These are phyloP conservation scores for Falco columbarius DNA, from an alignment of 2,797 vertebrate genomes.

Conservation along the genomic window DNA sequence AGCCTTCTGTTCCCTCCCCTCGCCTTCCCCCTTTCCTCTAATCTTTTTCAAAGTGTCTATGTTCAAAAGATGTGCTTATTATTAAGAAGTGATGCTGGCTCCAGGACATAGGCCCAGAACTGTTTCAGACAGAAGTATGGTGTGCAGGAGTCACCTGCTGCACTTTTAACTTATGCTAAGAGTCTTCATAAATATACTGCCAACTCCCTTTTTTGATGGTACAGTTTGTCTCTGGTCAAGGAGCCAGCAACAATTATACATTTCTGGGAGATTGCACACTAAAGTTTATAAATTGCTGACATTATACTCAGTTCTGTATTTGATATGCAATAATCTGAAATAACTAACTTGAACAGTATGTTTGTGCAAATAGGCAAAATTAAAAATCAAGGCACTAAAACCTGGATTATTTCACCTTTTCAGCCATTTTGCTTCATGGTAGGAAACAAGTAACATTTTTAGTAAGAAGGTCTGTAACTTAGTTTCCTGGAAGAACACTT, in stretches of 20 bases:
- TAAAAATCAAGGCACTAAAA: neutral
- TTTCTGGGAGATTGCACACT: neutral
- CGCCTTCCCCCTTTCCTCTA: too few relatives aligned
- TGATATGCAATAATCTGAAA: neutral
- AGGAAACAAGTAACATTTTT: neutral
- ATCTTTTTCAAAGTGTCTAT: neutral
- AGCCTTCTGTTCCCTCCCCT: neutral
- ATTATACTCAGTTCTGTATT: neutral
- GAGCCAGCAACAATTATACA: neutral
- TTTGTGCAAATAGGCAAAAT: neutral
- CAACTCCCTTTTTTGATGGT: neutral
- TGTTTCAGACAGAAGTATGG: neutral
- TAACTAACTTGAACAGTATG: neutral
- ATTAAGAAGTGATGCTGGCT: neutral
- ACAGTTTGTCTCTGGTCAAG: neutral
- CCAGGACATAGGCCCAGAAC: neutral
- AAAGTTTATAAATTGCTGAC: neutral
- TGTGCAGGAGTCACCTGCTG: neutral
- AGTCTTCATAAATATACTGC: neutral
- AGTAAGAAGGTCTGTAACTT: neutral
- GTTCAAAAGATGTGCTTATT: neutral
- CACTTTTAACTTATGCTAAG: neutral
- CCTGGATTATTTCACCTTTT: neutral
- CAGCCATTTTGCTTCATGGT: neutral
- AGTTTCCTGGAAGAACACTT: neutral